Percentiles rank a stretch among this genome's conserved stretches.
Evolutionary conservation across 2,797 vertebrate species (phyloP).

Genomic region (Antrozous pallidus): DNA sequence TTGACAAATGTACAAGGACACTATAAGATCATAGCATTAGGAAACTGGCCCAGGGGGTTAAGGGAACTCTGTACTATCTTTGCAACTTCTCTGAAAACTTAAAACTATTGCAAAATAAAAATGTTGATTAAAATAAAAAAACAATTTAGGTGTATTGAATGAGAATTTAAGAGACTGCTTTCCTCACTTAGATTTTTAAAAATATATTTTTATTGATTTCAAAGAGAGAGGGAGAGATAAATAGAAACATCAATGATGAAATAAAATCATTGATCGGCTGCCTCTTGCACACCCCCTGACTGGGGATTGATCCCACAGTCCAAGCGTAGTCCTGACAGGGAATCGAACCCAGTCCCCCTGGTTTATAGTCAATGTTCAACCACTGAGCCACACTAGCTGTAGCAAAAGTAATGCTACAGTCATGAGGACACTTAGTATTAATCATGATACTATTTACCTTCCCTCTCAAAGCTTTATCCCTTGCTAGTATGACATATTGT

Average conservation of each 20-base stretch:
- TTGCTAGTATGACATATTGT: background rate
- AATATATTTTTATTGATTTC: too few relatives aligned
- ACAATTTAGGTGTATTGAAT: background rate
- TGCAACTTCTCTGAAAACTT: background rate
- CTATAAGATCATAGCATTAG: background rate
- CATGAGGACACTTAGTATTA: background rate
- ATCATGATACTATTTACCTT: background rate
- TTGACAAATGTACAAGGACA: background rate
- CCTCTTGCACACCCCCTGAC: too few relatives aligned
- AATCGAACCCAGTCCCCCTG: too few relatives aligned
- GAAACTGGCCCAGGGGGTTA: background rate
- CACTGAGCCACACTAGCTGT: too few relatives aligned
- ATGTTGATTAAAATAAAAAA: background rate
- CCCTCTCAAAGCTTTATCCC: background rate
- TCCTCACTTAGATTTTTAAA: background rate
- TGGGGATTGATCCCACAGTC: too few relatives aligned
- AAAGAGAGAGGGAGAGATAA: too few relatives aligned
- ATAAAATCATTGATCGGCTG: too few relatives aligned
- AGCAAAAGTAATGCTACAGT: too few relatives aligned
- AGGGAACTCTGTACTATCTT: background rate
- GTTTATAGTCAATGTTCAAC: too few relatives aligned
- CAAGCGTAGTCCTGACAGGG: too few relatives aligned
- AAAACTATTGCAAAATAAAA: background rate
- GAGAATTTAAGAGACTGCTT: background rate
- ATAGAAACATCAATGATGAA: too few relatives aligned